phyloP scores from a whole-genome alignment of 1,140 invertebrate genomes.

The Proctacanthus coquilletti region DNA sequence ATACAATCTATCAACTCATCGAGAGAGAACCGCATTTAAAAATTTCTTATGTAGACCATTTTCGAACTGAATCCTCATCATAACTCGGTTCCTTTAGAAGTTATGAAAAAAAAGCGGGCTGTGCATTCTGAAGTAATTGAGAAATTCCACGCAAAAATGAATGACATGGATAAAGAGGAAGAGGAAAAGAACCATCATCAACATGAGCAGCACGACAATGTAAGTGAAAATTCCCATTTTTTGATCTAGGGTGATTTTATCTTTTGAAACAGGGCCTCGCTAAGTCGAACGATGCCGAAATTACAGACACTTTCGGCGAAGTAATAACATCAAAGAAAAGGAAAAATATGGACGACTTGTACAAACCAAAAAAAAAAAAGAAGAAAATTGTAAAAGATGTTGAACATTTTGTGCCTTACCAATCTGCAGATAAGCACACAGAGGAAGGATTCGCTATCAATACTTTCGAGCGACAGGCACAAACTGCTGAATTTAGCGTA shows the following conservation, averaged over 20 bases:
- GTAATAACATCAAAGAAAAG: slow-evolving; percentile 42
- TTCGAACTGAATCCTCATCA: slow-evolving; percentile 79
- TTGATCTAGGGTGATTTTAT: slow-evolving; percentile 11
- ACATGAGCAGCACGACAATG: no score
- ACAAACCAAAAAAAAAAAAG: slow-evolving; percentile 37
- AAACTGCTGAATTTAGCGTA: slow-evolving; percentile 59
- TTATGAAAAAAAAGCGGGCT: slow-evolving; percentile 56
- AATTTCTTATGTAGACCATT: slow-evolving; percentile 85
- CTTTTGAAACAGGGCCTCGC: no score
- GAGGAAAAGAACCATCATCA: slow-evolving; percentile 21
- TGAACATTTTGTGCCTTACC: slow-evolving; percentile 77
- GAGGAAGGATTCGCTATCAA: slow-evolving; percentile 79
- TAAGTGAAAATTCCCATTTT: slow-evolving; percentile 11
- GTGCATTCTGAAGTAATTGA: slow-evolving; percentile 45
- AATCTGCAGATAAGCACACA: slow-evolving; percentile 67
- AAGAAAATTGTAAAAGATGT: slow-evolving; percentile 40
- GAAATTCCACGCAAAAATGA: slow-evolving; percentile 27
- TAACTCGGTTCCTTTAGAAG: slow-evolving; percentile 51
- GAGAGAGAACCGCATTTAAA: slow-evolving; percentile 3
- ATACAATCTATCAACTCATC: no score
- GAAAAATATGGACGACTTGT: slow-evolving; percentile 37
- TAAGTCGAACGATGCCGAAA: not conserved
- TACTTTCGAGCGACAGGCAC: slow-evolving; percentile 55
- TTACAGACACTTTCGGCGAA: slow-evolving; percentile 27
- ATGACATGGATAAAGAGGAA: slow-evolving; percentile 22